A percentile compares a stretch with the other conserved stretches of the same genome.
phyloP scores from a whole-genome alignment of 2,113 vertebrate species.

The Formicarius rufipectus region DNA sequence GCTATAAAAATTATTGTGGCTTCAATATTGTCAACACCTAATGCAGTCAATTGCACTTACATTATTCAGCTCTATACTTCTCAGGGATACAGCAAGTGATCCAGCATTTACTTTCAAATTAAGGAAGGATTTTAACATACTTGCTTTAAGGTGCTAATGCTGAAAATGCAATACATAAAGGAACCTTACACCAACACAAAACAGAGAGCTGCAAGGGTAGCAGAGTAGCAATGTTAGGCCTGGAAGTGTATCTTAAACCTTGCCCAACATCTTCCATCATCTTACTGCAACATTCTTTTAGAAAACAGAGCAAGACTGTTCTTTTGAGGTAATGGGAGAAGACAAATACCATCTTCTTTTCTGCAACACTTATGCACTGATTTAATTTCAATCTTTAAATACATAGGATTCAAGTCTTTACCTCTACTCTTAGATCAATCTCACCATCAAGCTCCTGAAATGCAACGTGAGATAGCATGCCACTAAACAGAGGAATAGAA shows the following conservation, averaged over 20 bases:
- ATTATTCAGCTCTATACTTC: neutral
- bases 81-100: neutral
- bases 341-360: neutral
- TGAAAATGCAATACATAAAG: neutral
- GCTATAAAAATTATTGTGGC: neutral
- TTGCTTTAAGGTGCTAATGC: neutral
- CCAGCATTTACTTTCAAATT: neutral
- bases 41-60: neutral
- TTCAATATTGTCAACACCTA: neutral
- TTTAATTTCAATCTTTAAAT: neutral
- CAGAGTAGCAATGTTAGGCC: neutral
- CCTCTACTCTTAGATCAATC: neutral
- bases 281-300: neutral
- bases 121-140: neutral
- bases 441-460: neutral
- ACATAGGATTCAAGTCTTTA: neutral
- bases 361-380: neutral
- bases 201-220: neutral
- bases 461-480: neutral
- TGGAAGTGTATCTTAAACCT: neutral
- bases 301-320: neutral
- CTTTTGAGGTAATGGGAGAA: neutral
- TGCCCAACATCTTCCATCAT: neutral
- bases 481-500: neutral
- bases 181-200: neutral